Conservation (phyloP, 2,888 invertebrate species). For the Sipha maydis region DNA sequence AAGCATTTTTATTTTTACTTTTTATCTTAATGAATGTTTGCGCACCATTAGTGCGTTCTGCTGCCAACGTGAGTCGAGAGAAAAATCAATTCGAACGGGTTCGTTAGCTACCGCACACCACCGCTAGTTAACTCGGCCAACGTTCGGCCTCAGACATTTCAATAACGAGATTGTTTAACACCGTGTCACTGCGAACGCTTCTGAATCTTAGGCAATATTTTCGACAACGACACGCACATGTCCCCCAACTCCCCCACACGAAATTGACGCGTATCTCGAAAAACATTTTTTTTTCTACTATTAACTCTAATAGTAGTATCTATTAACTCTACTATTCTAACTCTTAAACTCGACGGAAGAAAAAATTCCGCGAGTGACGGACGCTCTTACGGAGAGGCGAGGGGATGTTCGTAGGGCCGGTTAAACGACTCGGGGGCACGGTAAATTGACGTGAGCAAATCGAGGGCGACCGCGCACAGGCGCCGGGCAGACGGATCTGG, state of each 20-base stretch:
- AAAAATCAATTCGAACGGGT: slow-evolving; percentile 42
- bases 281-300: too few species aligned
- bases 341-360: too few species aligned
- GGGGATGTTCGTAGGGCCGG: neutral
- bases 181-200: neutral
- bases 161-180: neutral
- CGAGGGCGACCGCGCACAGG: slow-evolving; percentile 55
- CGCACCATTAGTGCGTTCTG: neutral
- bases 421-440: neutral
- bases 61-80: neutral
- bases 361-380: too few species aligned
- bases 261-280: too few species aligned
- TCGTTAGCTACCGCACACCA: slow-evolving; percentile 19
- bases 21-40: slow-evolving; percentile 21
- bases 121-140: neutral
- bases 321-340: too few species aligned
- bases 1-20: neutral
- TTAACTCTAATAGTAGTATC: too few species aligned
- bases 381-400: too few species aligned
- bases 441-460: slow-evolving; percentile 8
- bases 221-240: too few species aligned
- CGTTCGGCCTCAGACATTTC: neutral
- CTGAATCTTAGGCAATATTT: too few species aligned
- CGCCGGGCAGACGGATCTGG: slow-evolving; percentile 51
- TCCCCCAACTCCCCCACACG: too few species aligned